Percentiles rank a stretch among this genome's conserved stretches.
These are phyloP conservation scores for Cnemophilus loriae DNA, from an alignment of 2,113 vertebrate genomes.

Conservation along the genomic window DNA sequence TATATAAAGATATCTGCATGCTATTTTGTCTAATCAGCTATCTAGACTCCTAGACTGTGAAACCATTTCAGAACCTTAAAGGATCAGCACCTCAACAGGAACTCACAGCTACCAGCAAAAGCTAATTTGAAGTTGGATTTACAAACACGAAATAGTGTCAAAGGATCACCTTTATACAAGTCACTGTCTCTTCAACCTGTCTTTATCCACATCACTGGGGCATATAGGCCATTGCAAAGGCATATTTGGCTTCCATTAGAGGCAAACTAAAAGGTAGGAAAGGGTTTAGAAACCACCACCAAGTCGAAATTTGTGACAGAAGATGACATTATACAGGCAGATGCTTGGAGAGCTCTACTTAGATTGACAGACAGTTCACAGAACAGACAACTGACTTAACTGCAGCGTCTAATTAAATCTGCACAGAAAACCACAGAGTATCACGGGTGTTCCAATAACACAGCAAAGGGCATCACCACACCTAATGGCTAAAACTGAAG, in stretches of 20 bases:
- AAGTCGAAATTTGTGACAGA: neutral
- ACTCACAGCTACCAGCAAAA: neutral
- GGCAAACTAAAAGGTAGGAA: neutral
- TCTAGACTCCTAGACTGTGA: neutral
- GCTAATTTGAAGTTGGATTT: neutral
- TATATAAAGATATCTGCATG: conserved; percentile 65
- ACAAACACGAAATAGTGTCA: neutral
- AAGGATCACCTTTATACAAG: neutral
- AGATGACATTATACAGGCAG: neutral
- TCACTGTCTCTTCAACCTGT: neutral
- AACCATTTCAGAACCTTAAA: neutral
- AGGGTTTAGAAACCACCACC: neutral
- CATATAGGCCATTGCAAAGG: neutral
- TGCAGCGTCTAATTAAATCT: neutral
- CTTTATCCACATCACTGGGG: neutral
- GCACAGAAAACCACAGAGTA: neutral
- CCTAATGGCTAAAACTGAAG: neutral
- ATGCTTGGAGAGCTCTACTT: neutral
- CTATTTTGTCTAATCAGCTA: conserved; percentile 61
- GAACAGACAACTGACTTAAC: neutral
- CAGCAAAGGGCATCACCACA: neutral
- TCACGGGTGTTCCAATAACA: neutral
- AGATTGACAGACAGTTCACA: neutral
- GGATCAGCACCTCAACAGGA: neutral
- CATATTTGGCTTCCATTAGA: neutral